A percentile compares a stretch with the other conserved stretches of the same genome.
Conservation (phyloP, 2,113 vertebrate species). For the Pelodiscus sinensis region DNA sequence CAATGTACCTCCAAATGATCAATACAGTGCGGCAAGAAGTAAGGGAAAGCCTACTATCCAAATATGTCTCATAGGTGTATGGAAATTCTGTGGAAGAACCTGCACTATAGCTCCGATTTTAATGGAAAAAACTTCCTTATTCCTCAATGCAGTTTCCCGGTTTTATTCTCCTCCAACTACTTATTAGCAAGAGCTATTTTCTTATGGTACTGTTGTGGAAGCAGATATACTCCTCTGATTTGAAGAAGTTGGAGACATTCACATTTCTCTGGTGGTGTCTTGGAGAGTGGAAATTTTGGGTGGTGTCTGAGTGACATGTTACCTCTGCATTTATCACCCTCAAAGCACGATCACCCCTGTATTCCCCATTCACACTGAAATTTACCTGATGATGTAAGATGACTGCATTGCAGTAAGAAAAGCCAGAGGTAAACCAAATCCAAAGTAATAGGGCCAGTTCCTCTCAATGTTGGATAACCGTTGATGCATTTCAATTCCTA, state of each 20-base stretch:
- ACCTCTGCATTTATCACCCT: neutral
- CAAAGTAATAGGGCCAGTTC: slow-evolving; percentile 99
- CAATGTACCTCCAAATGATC: neutral
- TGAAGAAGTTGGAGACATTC: neutral
- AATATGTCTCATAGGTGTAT: neutral
- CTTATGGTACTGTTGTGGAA: too few species aligned
- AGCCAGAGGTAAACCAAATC: slow-evolving; percentile 96
- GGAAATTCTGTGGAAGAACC: neutral
- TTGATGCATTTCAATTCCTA: slow-evolving; percentile 98
- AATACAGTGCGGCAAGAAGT: neutral
- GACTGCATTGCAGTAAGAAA: slow-evolving; percentile 95
- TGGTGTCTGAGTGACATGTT: neutral
- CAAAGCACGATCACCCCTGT: neutral
- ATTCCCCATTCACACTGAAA: neutral
- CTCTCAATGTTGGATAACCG: slow-evolving; percentile 96
- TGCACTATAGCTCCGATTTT: neutral
- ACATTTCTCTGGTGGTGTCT: neutral
- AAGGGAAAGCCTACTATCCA: neutral
- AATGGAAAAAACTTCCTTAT: neutral
- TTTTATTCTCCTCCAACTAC: neutral
- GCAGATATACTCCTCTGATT: neutral
- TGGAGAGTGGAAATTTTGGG: neutral
- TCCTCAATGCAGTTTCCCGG: neutral
- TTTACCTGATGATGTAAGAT: slow-evolving; percentile 96
- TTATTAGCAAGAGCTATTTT: neutral